Base-by-base conservation (phyloP, 2,113 vertebrate species). In the Xiphophorus hellerii region DNA sequence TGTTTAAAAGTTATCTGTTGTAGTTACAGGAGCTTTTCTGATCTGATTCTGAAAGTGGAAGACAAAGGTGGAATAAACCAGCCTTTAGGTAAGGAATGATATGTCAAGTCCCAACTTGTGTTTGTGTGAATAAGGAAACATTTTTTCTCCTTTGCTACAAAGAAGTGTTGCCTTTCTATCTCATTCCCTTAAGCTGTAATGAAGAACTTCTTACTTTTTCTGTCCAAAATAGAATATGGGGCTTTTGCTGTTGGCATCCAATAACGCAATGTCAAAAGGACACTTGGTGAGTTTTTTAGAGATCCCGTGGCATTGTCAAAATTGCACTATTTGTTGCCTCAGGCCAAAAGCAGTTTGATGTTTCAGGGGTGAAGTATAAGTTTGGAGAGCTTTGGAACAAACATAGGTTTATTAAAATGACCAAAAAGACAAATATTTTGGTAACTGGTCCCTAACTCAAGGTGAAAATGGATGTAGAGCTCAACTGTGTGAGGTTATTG, bases 281-380 rank as follows among this genome's bases (percentile, higher is more conserved):
- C 63, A 65, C 63, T 35, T 65, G 30, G 63, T 25, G 14, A 35
- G 31, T 65, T 35, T 35, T 31, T 35, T 22, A 2, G 63, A 65
- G 63, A 35, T 20, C 63, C 63, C 31, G 12, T 33, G 63, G 63
- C 31, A 33, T 65, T 35, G 63, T 33, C 63, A 12, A 65, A 65
- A 65, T 65, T 65, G 63, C 30, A 65, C 29, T 33, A 65, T 65
- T 65, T 65, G 30, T 33, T 33, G 33, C 63, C 30, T 25, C 33
- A n/a, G 63, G 25, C 17, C n/a, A 35, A 35, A 25, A 65, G 31
- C 17, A 35, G 31, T 25, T 33, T 35, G 20, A 65, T 22, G 17
- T 33, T 12, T 65, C 10, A 3, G 12, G 30, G 7, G 22, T 33
- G 62, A 14, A 20, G 20, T 33, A 22, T 33, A 11, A 65, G 22